Conservation (phyloP, 2,113 vertebrate species). For the Vicugna pacos region DNA sequence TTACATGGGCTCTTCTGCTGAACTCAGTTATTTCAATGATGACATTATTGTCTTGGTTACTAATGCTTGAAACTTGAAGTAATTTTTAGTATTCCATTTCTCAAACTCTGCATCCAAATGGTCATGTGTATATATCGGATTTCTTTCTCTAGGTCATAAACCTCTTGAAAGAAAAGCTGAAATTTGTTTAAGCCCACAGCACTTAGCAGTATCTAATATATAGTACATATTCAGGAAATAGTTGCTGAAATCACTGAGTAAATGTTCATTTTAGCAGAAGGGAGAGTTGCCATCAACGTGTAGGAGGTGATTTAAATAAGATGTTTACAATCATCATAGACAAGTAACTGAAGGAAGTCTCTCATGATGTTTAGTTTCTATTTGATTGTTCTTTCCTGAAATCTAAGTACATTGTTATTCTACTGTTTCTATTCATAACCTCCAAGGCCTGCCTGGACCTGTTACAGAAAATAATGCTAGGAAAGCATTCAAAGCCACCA, state of each 20-base stretch:
- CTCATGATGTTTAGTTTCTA: constrained; percentile 62
- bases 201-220: neutral
- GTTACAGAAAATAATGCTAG: constrained; percentile 68
- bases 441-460: constrained; percentile 83
- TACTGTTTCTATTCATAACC: constrained; percentile 57
- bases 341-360: constrained; percentile 24
- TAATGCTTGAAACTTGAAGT: constrained; percentile 12
- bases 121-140: neutral
- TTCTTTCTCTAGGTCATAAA: constrained; percentile 45
- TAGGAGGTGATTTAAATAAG: neutral
- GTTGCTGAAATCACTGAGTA: neutral
- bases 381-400: constrained; percentile 72
- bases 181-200: neutral
- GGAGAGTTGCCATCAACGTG: neutral
- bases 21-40: neutral
- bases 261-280: constrained; percentile 33
- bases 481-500: constrained; percentile 51
- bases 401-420: constrained; percentile 68
- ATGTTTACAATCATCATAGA: constrained; percentile 38
- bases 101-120: neutral
- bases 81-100: constrained; percentile 41
- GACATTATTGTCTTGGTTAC: constrained; percentile 42
- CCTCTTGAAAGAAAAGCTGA: constrained; percentile 38
- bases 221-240: neutral
- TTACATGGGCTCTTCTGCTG: neutral